These are phyloP conservation scores for Chondrosia reniformis DNA, from an alignment of 37 sponge, comb jelly and placozoan species.

Conservation along the genomic window DNA sequence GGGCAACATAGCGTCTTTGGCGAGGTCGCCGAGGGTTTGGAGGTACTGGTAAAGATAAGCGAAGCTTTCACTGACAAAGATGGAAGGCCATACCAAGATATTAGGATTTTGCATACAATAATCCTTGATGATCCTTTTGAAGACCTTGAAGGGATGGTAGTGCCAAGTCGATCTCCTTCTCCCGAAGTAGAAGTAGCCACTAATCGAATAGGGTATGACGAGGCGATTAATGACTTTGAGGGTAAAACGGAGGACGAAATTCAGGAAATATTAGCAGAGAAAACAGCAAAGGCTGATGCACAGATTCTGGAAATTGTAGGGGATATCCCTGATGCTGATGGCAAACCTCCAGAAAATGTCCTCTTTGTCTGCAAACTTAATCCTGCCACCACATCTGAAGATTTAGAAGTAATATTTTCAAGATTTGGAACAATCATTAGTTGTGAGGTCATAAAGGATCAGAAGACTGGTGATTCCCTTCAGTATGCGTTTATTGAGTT, in stretches of 20 bases:
- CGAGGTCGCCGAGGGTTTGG: constrained; percentile 83
- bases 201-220: constrained; percentile 82
- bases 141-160: constrained; percentile 55
- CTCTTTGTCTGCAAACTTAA: constrained; percentile 98
- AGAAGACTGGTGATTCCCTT: constrained; percentile 94
- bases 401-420: constrained; percentile 96
- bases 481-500: constrained; percentile 98
- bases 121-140: constrained; percentile 91
- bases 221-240: constrained; percentile 85
- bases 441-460: constrained; percentile 95
- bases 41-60: constrained; percentile 78
- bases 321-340: constrained; percentile 97
- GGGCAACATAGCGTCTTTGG: constrained; percentile 94
- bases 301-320: constrained; percentile 95
- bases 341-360: constrained; percentile 95
- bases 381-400: constrained; percentile 91
- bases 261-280: constrained; percentile 48
- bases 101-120: constrained; percentile 92
- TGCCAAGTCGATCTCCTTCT: constrained; percentile 81
- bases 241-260: constrained; percentile 81
- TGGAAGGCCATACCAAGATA: constrained; percentile 87
- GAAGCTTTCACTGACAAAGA: constrained; percentile 87
- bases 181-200: constrained; percentile 56
- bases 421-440: constrained; percentile 91
- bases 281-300: constrained; percentile 83